phyloP scores from a whole-genome alignment of 2,797 vertebrate species.

The Propithecus perrieri region DNA sequence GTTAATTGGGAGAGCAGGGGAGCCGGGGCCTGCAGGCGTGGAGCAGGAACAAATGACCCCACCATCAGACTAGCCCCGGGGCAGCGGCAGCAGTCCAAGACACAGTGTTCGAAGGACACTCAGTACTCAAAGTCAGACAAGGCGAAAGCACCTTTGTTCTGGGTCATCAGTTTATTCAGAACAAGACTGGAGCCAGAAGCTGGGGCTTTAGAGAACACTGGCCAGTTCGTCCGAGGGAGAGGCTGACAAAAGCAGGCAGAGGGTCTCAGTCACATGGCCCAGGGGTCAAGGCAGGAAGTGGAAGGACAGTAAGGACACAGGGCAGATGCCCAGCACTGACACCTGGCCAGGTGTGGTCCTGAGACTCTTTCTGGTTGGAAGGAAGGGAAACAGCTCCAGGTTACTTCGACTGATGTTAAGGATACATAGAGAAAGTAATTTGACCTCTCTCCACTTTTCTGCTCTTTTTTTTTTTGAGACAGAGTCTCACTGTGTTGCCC shows the following conservation, averaged over 20 bases:
- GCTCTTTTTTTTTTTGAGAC: not conserved
- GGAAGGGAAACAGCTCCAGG: not conserved
- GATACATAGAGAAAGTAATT: not conserved
- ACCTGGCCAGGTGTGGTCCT: not conserved
- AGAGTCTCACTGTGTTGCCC: too few relatives aligned
- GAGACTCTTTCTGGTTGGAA: not conserved
- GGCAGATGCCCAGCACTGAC: not conserved
- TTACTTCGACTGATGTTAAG: not conserved
- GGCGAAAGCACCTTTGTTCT: slow-evolving; percentile 58
- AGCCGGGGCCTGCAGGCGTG: not conserved
- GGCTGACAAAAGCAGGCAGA: not conserved
- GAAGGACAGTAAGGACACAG: not conserved
- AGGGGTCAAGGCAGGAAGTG: not conserved
- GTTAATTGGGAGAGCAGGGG: not conserved
- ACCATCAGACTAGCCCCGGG: not conserved
- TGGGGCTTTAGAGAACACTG: slow-evolving; percentile 8
- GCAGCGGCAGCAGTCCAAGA: slow-evolving; percentile 9
- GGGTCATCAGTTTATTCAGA: slow-evolving; percentile 50
- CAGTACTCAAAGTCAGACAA: slow-evolving; percentile 57
- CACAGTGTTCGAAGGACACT: not conserved
- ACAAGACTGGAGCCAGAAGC: slow-evolving; percentile 13
- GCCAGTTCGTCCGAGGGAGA: slow-evolving; percentile 20
- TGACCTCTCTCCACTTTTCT: not conserved
- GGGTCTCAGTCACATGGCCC: not conserved
- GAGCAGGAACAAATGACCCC: slow-evolving; percentile 29